Evolutionary conservation across 2,113 vertebrate species (phyloP).

Genomic region (Myanophis thanlyinensis): DNA sequence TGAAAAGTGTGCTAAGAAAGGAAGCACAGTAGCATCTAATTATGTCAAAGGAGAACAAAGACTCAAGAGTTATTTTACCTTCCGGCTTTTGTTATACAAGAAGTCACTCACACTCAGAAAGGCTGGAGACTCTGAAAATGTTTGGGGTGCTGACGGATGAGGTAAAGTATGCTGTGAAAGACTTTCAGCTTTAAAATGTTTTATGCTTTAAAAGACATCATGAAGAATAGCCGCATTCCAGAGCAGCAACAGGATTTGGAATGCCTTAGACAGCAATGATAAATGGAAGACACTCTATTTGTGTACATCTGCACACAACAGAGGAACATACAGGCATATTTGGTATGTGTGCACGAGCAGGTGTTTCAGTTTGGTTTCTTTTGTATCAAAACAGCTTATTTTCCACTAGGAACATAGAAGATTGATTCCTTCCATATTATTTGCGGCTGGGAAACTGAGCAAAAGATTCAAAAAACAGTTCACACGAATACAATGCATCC

Average conservation of each 20-base stretch:
- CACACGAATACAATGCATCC: neutral
- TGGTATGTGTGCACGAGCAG: constrained; percentile 37
- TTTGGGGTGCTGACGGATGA: constrained; percentile 67
- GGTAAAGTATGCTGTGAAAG: constrained; percentile 69
- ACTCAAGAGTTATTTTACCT: constrained; percentile 30
- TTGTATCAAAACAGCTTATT: neutral
- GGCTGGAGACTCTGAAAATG: constrained; percentile 54
- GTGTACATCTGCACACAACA: neutral
- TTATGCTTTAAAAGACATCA: constrained; percentile 71
- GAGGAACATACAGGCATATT: neutral
- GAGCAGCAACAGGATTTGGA: constrained; percentile 66
- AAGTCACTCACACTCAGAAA: constrained; percentile 68
- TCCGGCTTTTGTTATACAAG: constrained; percentile 59
- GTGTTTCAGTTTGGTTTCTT: constrained; percentile 36
- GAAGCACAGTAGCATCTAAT: neutral
- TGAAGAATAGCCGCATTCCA: constrained; percentile 72
- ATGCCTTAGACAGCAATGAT: constrained; percentile 53
- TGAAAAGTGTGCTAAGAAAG: neutral
- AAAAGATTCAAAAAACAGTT: neutral
- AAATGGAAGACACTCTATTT: constrained; percentile 29
- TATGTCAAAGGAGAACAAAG: constrained; percentile 11
- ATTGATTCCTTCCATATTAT: constrained; percentile 5
- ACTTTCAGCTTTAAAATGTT: constrained; percentile 68
- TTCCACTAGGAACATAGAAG: neutral
- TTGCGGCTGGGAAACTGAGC: neutral